phyloP scores from a whole-genome alignment of 2,888 invertebrate species.

The Drosophila basisetae region DNA sequence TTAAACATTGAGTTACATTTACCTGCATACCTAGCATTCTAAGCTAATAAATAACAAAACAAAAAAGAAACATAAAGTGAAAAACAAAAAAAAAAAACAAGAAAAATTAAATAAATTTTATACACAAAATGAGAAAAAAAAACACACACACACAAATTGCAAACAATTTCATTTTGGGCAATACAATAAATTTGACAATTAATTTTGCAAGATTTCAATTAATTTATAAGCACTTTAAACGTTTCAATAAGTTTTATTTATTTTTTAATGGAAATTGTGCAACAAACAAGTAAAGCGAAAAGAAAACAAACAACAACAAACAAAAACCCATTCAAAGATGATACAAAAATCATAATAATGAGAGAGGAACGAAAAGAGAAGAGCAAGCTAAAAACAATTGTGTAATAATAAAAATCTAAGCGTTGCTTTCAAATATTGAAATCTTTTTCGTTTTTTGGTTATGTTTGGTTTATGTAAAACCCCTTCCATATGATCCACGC shows the following conservation, averaged over 20 bases:
- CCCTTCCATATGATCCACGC: background rate
- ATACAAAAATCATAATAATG: slow-evolving; percentile 20
- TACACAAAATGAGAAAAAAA: slow-evolving; percentile 23
- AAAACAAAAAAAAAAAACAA: slow-evolving; percentile 34
- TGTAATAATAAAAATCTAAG: slow-evolving; percentile 73
- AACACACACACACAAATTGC: background rate
- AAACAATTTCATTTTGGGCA: slow-evolving; percentile 35
- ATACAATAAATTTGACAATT: slow-evolving; percentile 9
- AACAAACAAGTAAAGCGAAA: slow-evolving; percentile 28
- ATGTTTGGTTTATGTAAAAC: slow-evolving; percentile 1
- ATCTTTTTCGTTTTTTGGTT: slow-evolving; percentile 42
- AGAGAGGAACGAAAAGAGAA: slow-evolving; percentile 24
- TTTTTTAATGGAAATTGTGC: slow-evolving; percentile 63
- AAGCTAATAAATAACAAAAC: slow-evolving; percentile 51
- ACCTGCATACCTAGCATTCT: slow-evolving; percentile 67
- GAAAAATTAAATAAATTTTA: slow-evolving; percentile 53
- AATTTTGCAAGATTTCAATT: slow-evolving; percentile 32
- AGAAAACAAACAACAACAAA: slow-evolving; percentile 35
- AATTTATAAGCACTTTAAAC: slow-evolving; percentile 54
- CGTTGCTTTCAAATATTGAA: slow-evolving; percentile 71
- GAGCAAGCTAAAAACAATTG: slow-evolving; percentile 50
- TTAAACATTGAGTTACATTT: slow-evolving; percentile 79
- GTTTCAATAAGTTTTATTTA: slow-evolving; percentile 70
- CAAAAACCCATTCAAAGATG: slow-evolving; percentile 31
- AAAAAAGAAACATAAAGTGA: slow-evolving; percentile 24